These are phyloP conservation scores for Tryphoninae sp. DNA, from an alignment of 2,888 invertebrate species.

Conservation along the genomic window DNA sequence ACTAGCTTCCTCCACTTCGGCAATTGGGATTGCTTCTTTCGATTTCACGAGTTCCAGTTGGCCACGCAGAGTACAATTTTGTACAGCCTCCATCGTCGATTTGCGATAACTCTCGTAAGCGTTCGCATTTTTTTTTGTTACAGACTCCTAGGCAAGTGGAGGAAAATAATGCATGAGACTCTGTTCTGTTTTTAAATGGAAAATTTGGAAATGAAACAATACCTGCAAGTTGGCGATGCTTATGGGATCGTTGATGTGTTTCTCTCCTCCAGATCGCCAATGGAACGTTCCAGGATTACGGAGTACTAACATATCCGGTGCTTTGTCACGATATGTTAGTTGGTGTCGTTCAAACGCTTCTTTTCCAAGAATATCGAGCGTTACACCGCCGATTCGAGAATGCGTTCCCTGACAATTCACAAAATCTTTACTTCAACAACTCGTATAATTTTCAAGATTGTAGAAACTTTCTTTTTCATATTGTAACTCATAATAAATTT, in stretches of 20 bases:
- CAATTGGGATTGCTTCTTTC: constrained; percentile 90
- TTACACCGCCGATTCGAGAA: constrained; percentile 93
- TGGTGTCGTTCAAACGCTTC: constrained; percentile 93
- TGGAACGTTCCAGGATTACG: constrained; percentile 97
- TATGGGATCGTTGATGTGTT: constrained; percentile 97
- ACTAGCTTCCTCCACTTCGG: constrained; percentile 95
- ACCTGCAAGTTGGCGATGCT: constrained; percentile 88
- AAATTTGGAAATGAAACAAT: constrained; percentile 34
- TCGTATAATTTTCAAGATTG: not conserved
- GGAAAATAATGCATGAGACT: not conserved
- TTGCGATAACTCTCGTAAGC: constrained; percentile 94
- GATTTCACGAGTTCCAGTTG: constrained; percentile 93
- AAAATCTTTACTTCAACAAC: constrained; percentile 12
- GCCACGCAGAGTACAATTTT: constrained; percentile 94
- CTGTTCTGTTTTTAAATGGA: not conserved
- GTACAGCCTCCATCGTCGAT: constrained; percentile 92
- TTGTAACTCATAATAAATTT: constrained; percentile 68
- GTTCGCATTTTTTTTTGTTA: constrained; percentile 88
- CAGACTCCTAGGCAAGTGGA: constrained; percentile 89
- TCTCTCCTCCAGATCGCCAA: constrained; percentile 98
- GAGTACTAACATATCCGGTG: constrained; percentile 88
- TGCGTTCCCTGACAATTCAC: constrained; percentile 83
- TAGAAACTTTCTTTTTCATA: constrained; percentile 22
- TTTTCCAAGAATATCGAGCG: constrained; percentile 92
- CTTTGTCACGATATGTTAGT: constrained; percentile 87